Base-by-base conservation (phyloP, 2,797 vertebrate genomes). In the Gobionotothen gibberifrons region DNA sequence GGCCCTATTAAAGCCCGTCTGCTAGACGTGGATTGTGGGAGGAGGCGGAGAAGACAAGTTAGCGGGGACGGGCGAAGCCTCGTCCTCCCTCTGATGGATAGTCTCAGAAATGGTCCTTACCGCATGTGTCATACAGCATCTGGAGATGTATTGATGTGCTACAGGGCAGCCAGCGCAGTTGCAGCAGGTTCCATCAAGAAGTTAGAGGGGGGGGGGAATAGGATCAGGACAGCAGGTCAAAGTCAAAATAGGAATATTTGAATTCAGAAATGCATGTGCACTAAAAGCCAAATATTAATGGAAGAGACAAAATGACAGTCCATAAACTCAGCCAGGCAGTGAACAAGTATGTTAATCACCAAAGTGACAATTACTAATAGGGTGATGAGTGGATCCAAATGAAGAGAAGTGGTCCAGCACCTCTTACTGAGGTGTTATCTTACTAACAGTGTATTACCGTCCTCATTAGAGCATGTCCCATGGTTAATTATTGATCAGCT, bases 401-500 rank as follows among this genome's bases (percentile, higher is more conserved):
- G 76, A 87, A 87, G 83, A 84, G 80, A 75, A 83, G 72, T 66
- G 78, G 85, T 69, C 84, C 71, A 9, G 49, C 54, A 69, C 56
- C 81, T 74, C 72, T 68, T 51, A 36, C 86, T 62, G 70, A 84
- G 75, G 88, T 88, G 68, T 87, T 91, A 93, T 86, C 89, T 87
- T 52, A 70, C 81, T 85, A 84, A 84, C 79, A 29, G 79, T 46
- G 78, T 88, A 92, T 95, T 94, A 94, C 84, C 82, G 15, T 78
- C 89, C 86, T 93, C 90, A 93, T 94, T 94, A 92, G 90, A 87
- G 79, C 84, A 36, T 91, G 88, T 93, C 90, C 84, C 71, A 54
- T 84, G 78, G 74, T 78, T 92, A 94, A 89, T 90, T 94, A 94
- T 94, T 94, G 94, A 95, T 95, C 92, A 90, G 82, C 83, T 91